Evolutionary conservation across 2,113 vertebrate genomes (phyloP).

Genomic region (Notechis scutatus): DNA sequence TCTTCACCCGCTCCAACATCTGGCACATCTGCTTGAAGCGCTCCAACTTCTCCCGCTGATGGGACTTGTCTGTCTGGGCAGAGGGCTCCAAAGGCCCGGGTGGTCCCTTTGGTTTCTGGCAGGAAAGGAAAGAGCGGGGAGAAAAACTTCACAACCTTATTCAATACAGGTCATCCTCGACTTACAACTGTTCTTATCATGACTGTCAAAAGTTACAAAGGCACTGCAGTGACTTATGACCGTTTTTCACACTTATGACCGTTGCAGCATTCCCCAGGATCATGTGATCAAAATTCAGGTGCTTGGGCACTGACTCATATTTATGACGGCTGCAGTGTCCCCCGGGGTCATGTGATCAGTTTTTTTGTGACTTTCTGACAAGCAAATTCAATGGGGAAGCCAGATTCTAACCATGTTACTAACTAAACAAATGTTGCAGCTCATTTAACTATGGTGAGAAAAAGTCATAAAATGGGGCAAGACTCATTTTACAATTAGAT

Average conservation of each 20-base stretch:
- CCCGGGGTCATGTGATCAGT: background rate
- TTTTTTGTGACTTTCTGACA: background rate
- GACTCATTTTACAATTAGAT: background rate
- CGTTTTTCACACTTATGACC: background rate
- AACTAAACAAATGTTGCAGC: background rate
- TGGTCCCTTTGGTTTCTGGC: slow-evolving; percentile 59
- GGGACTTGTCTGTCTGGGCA: slow-evolving; percentile 70
- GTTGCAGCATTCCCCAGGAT: background rate
- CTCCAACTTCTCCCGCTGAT: slow-evolving; percentile 87
- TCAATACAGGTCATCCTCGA: background rate
- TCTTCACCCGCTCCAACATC: slow-evolving; percentile 81
- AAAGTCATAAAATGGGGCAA: background rate
- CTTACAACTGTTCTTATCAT: background rate
- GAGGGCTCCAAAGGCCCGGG: slow-evolving; percentile 51
- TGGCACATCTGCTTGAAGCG: slow-evolving; percentile 90
- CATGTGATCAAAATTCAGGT: background rate
- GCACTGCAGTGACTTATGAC: background rate
- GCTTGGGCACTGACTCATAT: background rate
- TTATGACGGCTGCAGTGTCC: background rate
- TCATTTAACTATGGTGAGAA: background rate
- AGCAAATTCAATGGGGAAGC: background rate
- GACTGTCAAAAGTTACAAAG: background rate
- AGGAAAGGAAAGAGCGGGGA: background rate
- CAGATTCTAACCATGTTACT: background rate
- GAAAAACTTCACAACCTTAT: background rate